These are phyloP conservation scores for Chrosomus eos DNA, from an alignment of 2,797 vertebrate species.

Conservation along the genomic window DNA sequence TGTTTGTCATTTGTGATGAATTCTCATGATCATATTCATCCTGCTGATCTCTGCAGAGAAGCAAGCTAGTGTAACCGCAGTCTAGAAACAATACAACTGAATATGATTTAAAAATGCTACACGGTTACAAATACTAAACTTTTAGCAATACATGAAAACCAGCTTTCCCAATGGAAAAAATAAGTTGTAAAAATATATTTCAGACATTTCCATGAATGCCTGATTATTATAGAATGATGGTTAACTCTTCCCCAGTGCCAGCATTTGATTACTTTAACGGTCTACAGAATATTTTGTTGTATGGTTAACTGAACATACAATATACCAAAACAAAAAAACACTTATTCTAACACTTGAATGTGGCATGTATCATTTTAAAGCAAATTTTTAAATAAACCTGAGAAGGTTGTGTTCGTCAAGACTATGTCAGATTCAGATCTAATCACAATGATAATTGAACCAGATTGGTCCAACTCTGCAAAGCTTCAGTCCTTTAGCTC, in stretches of 20 bases:
- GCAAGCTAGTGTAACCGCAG: neutral
- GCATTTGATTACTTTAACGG: neutral
- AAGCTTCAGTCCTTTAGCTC: neutral
- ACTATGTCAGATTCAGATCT: neutral
- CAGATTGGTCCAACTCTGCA: neutral
- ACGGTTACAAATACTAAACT: neutral
- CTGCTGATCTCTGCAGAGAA: rapidly evolving
- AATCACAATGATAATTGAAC: neutral
- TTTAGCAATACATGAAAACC: neutral
- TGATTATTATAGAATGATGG: neutral
- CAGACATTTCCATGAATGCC: neutral
- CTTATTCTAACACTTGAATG: neutral
- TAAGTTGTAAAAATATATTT: neutral
- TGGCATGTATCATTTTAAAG: neutral
- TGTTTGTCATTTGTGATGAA: slow-evolving; percentile 30
- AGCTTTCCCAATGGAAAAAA: neutral
- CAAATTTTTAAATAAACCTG: too few species aligned
- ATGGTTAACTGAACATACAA: neutral
- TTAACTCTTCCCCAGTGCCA: too few species aligned
- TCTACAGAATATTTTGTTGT: neutral
- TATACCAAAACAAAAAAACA: neutral
- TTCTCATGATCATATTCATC: neutral
- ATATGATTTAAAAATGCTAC: neutral
- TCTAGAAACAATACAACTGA: neutral
- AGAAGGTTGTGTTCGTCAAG: too few species aligned